These are phyloP conservation scores for Ceratotherium simum DNA, from an alignment of 2,113 vertebrate species.

Conservation along the genomic window DNA sequence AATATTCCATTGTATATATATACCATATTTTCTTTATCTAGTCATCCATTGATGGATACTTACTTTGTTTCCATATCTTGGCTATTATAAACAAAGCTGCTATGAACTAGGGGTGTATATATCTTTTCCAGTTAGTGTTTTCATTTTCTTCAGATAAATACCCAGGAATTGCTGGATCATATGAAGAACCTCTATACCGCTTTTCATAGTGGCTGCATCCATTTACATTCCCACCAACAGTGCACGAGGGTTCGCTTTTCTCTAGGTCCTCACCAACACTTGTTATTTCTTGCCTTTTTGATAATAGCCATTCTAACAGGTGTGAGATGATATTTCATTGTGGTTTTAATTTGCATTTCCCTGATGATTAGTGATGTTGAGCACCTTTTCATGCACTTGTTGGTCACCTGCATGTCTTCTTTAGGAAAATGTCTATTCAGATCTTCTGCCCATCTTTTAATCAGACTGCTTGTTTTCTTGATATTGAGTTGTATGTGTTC, in stretches of 20 bases:
- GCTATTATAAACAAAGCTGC: background rate
- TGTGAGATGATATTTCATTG: background rate
- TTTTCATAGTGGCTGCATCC: background rate
- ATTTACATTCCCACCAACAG: background rate
- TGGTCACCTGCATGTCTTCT: background rate
- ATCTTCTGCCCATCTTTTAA: background rate
- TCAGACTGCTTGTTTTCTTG: too few species aligned
- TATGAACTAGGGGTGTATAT: background rate
- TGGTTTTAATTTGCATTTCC: background rate
- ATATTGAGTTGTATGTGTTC: background rate
- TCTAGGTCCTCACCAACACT: background rate
- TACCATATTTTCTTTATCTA: background rate
- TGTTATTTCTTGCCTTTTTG: background rate
- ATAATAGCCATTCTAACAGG: background rate
- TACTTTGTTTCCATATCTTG: background rate
- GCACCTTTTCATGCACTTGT: background rate
- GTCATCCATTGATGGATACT: background rate
- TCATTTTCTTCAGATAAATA: background rate
- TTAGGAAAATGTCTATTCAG: background rate
- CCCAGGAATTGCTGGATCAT: background rate
- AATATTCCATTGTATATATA: background rate
- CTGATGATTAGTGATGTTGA: background rate
- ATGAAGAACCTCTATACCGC: too few species aligned
- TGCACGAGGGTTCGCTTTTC: background rate
- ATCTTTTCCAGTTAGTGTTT: background rate